Evolutionary conservation across 2,888 invertebrate genomes (phyloP).

Genomic region (Peribatodes rhomboidaria): DNA sequence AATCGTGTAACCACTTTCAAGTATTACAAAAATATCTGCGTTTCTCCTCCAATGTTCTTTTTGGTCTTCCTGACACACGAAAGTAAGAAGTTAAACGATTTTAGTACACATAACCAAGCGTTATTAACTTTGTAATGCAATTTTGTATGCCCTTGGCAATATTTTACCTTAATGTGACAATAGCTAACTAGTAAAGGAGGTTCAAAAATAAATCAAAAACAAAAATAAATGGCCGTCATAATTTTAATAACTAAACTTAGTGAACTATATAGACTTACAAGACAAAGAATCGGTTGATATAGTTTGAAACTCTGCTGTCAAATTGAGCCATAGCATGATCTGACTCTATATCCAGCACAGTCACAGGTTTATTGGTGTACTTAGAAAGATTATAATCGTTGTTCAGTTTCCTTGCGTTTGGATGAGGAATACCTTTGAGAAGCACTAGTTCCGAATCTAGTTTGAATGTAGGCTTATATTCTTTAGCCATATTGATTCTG

Average conservation of each 20-base stretch:
- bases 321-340: conserved; percentile 51
- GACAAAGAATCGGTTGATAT: conserved; percentile 53
- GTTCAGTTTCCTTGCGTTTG: conserved; percentile 41
- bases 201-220: no score
- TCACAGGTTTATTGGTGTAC: conserved; percentile 50
- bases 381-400: conserved; percentile 55
- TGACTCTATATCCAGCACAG: conserved; percentile 50
- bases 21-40: no score
- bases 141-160: no score
- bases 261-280: neutral
- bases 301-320: conserved; percentile 53
- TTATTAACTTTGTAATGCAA: no score
- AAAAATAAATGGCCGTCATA: conserved; percentile 6
- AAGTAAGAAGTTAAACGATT: no score
- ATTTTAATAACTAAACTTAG: conserved; percentile 2
- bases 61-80: no score
- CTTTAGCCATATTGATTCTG: conserved; percentile 50
- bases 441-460: conserved; percentile 57
- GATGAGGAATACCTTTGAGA: conserved; percentile 53
- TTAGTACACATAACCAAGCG: no score
- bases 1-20: no score
- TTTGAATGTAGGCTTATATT: conserved; percentile 52
- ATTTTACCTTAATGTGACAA: no score
- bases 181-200: no score
- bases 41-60: no score